A percentile compares a stretch with the other conserved stretches of the same genome.
Conservation (phyloP, 2,888 invertebrate species). For the Cancer borealis region DNA sequence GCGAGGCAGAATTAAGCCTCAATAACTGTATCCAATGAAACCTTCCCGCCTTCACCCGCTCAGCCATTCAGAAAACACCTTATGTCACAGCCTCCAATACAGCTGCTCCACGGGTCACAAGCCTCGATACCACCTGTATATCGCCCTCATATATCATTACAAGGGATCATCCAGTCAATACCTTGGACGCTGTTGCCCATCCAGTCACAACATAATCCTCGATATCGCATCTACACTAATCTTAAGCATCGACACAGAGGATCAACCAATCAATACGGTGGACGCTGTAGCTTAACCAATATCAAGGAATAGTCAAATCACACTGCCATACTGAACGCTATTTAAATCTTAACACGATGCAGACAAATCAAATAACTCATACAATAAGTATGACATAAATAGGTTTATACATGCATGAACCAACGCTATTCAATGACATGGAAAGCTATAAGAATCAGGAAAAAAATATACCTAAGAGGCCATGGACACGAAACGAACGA, state of each 20-base stretch:
- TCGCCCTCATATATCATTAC: not conserved
- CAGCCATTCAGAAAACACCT: not conserved
- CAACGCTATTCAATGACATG: not conserved
- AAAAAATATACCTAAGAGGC: not conserved
- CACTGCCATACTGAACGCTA: not conserved
- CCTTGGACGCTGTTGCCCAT: not conserved
- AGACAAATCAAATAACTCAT: not conserved
- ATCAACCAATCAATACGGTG: not conserved
- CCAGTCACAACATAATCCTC: not conserved
- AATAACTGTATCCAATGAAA: not conserved
- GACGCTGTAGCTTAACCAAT: not conserved
- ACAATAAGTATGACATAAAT: not conserved
- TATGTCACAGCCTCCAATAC: not conserved
- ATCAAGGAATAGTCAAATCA: not conserved
- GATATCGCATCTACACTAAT: not conserved
- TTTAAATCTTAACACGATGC: not conserved
- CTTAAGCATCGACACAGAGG: not conserved
- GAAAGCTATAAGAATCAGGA: not conserved
- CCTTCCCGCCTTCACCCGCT: not conserved
- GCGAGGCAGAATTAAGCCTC: not conserved
- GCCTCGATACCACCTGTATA: not conserved
- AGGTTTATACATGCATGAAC: not conserved
- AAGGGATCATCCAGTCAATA: not conserved
- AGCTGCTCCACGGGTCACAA: not conserved
- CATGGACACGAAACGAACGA: not conserved